Percentiles rank a stretch among this genome's conserved stretches.
Conservation (phyloP, 2,113 vertebrate species). For the Scopus umbretta region DNA sequence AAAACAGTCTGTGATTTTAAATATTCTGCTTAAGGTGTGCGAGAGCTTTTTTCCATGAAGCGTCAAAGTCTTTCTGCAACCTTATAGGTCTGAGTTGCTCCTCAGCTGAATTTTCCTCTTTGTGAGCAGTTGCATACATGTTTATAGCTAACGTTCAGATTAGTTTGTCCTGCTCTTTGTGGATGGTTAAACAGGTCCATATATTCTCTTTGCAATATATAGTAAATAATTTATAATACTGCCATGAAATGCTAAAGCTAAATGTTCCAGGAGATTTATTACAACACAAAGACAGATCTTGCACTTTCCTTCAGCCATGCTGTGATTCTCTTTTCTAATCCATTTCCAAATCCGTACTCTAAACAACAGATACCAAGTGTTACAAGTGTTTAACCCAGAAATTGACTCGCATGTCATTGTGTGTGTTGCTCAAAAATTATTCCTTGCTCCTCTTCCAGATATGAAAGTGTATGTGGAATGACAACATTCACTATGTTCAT, state of each 20-base stretch:
- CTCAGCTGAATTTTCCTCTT: background rate
- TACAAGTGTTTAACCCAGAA: background rate
- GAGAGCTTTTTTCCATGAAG: background rate
- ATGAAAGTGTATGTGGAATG: background rate
- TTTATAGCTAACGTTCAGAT: background rate
- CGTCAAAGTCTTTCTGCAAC: background rate
- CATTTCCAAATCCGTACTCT: background rate
- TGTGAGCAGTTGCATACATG: background rate
- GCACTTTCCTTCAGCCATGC: background rate
- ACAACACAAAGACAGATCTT: background rate
- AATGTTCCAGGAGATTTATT: background rate
- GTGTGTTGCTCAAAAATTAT: background rate
- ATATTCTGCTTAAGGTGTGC: background rate
- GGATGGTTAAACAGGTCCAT: background rate
- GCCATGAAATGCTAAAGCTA: background rate
- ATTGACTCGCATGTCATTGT: background rate
- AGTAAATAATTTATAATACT: background rate
- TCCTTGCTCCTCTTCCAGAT: background rate
- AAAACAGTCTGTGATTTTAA: background rate
- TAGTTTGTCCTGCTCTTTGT: background rate
- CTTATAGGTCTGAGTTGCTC: background rate
- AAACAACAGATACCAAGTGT: background rate
- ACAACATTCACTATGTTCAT: background rate
- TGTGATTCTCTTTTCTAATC: background rate
- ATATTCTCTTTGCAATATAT: background rate